A percentile compares a stretch with the other conserved stretches of the same genome.
Evolutionary conservation across 2,888 invertebrate species (phyloP).

Genomic region (Phasia obesa): DNA sequence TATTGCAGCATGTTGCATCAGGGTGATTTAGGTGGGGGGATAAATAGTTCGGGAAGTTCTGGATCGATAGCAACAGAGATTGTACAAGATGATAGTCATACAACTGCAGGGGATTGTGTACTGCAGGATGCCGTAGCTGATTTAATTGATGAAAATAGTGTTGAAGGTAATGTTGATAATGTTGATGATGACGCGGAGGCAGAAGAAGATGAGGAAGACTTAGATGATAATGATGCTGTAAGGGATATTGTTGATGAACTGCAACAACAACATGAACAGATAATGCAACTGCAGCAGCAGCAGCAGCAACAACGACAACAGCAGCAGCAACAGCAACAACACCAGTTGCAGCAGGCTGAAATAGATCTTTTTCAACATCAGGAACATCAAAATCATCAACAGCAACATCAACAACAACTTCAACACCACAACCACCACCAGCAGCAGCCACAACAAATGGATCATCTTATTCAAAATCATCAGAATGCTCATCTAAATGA

Average conservation of each 20-base stretch:
- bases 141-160: slow-evolving; percentile 72
- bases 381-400: slow-evolving; percentile 70
- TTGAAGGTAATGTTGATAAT: slow-evolving; percentile 74
- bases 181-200: slow-evolving; percentile 75
- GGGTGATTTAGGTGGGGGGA: slow-evolving; percentile 33
- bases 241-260: slow-evolving; percentile 79
- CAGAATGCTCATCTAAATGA: slow-evolving; percentile 63
- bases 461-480: slow-evolving; percentile 50
- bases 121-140: slow-evolving; percentile 61
- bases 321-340: slow-evolving; percentile 59
- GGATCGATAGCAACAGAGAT: slow-evolving; percentile 50
- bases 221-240: slow-evolving; percentile 74
- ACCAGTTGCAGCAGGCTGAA: slow-evolving; percentile 52
- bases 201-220: slow-evolving; percentile 71
- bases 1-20: slow-evolving; percentile 72
- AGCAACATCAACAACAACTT: slow-evolving; percentile 70
- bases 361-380: slow-evolving; percentile 65
- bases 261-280: slow-evolving; percentile 77
- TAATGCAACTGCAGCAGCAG: slow-evolving; percentile 72
- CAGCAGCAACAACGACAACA: slow-evolving; percentile 62
- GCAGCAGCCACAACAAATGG: slow-evolving; percentile 49
- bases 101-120: slow-evolving; percentile 54
- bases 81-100: slow-evolving; percentile 63
- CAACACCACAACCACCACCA: no score
- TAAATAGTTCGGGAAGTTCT: slow-evolving; percentile 21